These are phyloP conservation scores for Puntigrus tetrazona DNA, from an alignment of 2,113 vertebrate genomes.

Conservation along the genomic window DNA sequence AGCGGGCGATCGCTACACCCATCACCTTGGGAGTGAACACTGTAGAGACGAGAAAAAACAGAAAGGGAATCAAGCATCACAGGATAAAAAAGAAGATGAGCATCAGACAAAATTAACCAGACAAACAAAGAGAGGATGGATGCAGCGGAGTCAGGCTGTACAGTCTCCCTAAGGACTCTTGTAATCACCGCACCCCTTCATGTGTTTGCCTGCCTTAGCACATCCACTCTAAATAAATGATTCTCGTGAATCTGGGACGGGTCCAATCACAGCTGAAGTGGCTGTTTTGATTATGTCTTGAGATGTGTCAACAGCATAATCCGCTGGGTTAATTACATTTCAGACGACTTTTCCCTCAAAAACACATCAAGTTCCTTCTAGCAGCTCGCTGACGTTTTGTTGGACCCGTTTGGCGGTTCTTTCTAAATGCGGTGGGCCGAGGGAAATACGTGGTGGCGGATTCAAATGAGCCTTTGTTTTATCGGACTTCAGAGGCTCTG, in stretches of 20 bases:
- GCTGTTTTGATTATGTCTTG: conserved; percentile 54
- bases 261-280: conserved; percentile 56
- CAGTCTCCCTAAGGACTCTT: conserved; percentile 34
- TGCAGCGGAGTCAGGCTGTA: conserved; percentile 5
- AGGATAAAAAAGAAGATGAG: conserved; percentile 41
- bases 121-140: conserved; percentile 21
- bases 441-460: background rate
- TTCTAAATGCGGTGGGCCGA: background rate
- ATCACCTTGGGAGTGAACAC: conserved; percentile 91
- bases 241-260: conserved; percentile 50
- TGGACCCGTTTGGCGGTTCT: background rate
- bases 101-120: conserved; percentile 13
- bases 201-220: conserved; percentile 26
- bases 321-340: conserved; percentile 52
- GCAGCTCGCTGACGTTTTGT: background rate
- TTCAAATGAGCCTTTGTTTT: conserved; percentile 15
- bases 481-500: conserved; percentile 23
- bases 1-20: conserved; percentile 91
- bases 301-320: conserved; percentile 52
- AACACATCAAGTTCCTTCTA: background rate
- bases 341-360: conserved; percentile 23
- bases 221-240: conserved; percentile 50
- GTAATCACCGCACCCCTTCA: conserved; percentile 40
- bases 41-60: conserved; percentile 59
- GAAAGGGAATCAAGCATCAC: background rate